Evolutionary conservation across 92 coral and sea anemone species (phyloP).

Genomic region (Epizoanthus illoricatus): DNA sequence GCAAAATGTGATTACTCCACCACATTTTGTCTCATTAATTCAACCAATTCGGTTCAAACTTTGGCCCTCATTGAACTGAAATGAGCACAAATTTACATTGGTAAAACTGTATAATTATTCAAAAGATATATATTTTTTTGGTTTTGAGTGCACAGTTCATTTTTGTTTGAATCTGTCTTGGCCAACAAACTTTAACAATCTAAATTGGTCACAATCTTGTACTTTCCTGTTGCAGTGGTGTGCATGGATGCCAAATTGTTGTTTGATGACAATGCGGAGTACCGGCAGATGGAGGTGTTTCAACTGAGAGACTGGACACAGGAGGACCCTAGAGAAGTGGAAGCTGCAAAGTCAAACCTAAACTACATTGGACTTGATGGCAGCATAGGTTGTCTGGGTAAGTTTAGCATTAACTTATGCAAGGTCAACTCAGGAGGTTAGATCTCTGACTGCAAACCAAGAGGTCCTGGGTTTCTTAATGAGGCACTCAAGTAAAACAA

Average conservation of each 20-base stretch:
- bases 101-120: too few relatives aligned
- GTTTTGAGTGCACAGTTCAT: too few relatives aligned
- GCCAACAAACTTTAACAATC: neutral
- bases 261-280: constrained; percentile 93
- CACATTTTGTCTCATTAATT: too few relatives aligned
- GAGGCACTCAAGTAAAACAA: too few relatives aligned
- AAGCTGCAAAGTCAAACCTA: constrained; percentile 80
- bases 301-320: constrained; percentile 92
- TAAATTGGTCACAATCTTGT: neutral
- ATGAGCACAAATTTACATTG: too few relatives aligned
- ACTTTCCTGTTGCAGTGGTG: constrained; percentile 61
- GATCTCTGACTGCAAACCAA: neutral
- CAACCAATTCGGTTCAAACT: too few relatives aligned
- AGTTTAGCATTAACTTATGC: neutral
- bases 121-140: too few relatives aligned
- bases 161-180: neutral
- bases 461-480: too few relatives aligned
- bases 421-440: neutral
- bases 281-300: constrained; percentile 86
- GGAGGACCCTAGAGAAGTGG: constrained; percentile 92
- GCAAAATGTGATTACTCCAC: too few relatives aligned
- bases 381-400: constrained; percentile 94
- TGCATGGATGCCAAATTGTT: constrained; percentile 97
- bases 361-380: constrained; percentile 99
- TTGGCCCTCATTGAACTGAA: too few relatives aligned